Evolutionary conservation across 2,888 invertebrate genomes (phyloP), one percentile per base, ranked within the genome.

Genomic region (Drosophila anomalata): DNA sequence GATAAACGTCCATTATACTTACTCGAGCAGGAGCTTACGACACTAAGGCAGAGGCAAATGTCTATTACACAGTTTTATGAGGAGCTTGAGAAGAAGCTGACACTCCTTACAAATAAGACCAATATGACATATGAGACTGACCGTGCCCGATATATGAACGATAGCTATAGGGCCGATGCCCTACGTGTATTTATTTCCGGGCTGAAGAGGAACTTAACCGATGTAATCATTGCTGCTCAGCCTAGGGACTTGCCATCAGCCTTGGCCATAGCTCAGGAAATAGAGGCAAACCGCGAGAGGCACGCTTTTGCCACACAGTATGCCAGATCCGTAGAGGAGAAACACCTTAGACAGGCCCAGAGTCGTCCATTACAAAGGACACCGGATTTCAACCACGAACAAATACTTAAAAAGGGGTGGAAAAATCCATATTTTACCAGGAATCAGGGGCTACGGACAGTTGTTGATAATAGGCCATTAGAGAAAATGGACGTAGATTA

Each of bases 91-190:
- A 48, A 29, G 48, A 48, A 29, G 9, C 48, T 29, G 4, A 29
- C 48, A 11, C 11, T 48, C 9, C 48, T 29, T 29, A 48, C 48
- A 48, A 48, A 31, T 26, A 47, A 29, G n/a, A 47, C 29, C 2
- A 8, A 1, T 29, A 29, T 29, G 29, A 29, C 29, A 29, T 48
- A 39, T 24, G 24, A 52, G 5, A 11, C 24, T 36, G 22, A 22
- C n/a, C 50, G 3, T 36, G 22, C 31, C 22, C 22, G 3, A 3
- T 22, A 22, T 22, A 22, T 22, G 22, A 22, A 22, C 3, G 22
- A 22, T 22, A 22, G 4, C 4, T 22, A 22, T 22, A 22, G 22
- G 22, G 3, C 22, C 3, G 22, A 22, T 22, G 22, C 22, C 22
- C 22, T 22, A 22, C 22, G 4, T 22, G 22, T 22, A 22, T 22